These are phyloP conservation scores for Pteropus alecto DNA, from an alignment of 2,113 vertebrate genomes.

Conservation along the genomic window DNA sequence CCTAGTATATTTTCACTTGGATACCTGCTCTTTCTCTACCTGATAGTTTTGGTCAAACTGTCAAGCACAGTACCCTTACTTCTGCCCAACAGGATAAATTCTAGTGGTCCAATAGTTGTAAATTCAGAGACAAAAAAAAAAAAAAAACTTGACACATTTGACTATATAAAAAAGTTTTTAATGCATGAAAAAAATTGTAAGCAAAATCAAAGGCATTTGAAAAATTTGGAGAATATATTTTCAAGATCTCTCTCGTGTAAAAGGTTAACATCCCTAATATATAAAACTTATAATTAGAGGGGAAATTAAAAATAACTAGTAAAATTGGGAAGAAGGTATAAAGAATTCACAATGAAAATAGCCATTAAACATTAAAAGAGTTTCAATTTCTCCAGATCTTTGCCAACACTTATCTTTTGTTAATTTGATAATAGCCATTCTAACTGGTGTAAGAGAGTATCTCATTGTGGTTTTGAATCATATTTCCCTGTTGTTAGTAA, in stretches of 20 bases:
- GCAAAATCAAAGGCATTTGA: not conserved
- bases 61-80: not conserved
- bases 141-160: not conserved
- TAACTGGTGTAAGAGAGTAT: not conserved
- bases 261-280: not conserved
- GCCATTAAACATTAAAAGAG: not conserved
- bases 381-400: not conserved
- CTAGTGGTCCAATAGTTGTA: not conserved
- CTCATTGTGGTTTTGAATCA: not conserved
- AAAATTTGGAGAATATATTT: constrained; percentile 20
- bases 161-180: not conserved
- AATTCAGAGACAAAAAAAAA: not conserved
- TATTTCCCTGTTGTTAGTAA: not conserved
- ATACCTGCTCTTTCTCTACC: not conserved
- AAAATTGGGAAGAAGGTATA: not conserved
- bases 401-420: not conserved
- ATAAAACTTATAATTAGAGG: not conserved
- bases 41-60: not conserved
- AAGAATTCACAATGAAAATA: constrained; percentile 15
- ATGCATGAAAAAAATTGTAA: not conserved
- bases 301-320: not conserved
- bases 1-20: not conserved
- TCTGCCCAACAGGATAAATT: not conserved
- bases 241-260: not conserved
- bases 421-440: not conserved